phyloP scores from a whole-genome alignment of 2,797 vertebrate genomes.

The Falco concolor region DNA sequence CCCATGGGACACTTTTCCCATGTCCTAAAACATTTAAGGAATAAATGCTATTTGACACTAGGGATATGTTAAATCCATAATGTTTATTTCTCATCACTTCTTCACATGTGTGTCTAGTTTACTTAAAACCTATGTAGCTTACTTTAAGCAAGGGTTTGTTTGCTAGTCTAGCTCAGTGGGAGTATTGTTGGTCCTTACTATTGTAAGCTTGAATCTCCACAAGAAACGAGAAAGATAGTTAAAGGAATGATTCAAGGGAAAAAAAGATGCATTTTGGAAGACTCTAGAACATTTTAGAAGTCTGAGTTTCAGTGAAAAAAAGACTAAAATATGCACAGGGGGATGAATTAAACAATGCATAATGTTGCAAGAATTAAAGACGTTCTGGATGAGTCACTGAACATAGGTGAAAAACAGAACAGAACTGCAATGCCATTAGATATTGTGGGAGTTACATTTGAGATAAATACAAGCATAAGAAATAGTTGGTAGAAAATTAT shows the following conservation, averaged over 20 bases:
- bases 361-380: background rate
- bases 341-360: background rate
- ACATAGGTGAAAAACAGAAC: background rate
- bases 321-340: background rate
- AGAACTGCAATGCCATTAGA: background rate
- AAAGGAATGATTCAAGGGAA: background rate
- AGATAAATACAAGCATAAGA: background rate
- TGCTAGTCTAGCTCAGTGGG: background rate
- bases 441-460: background rate
- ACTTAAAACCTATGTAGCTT: background rate
- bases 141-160: background rate
- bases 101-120: background rate
- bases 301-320: background rate
- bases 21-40: background rate
- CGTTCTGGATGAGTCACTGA: background rate
- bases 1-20: background rate
- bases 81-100: background rate
- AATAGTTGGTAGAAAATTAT: slow-evolving; percentile 30
- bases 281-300: background rate
- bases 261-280: background rate
- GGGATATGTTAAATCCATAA: background rate
- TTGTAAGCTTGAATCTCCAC: background rate
- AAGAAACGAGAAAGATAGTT: background rate
- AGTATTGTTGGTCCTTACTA: background rate
- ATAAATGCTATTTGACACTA: background rate